Evolutionary conservation across 2,888 invertebrate genomes (phyloP).

Genomic region (Acronicta aceris): DNA sequence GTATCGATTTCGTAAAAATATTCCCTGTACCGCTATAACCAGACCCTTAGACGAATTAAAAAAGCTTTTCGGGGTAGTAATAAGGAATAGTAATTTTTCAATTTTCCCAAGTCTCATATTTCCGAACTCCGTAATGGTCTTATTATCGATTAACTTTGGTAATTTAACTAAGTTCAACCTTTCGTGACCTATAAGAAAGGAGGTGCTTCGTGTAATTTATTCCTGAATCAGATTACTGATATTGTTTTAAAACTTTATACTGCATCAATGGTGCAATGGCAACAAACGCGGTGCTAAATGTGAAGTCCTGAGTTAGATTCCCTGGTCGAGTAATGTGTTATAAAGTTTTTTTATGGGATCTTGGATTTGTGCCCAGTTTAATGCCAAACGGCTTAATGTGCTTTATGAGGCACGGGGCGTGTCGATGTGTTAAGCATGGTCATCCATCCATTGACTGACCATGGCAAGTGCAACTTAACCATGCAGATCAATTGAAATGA

Average conservation of each 20-base stretch:
- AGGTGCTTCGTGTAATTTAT: constrained; percentile 38
- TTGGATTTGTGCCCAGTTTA: too few species aligned
- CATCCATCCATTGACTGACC: too few species aligned
- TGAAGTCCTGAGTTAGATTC: too few species aligned
- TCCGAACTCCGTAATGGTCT: constrained; percentile 14
- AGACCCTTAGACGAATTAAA: constrained; percentile 16
- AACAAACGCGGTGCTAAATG: too few species aligned
- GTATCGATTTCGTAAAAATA: not conserved
- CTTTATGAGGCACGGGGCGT: too few species aligned
- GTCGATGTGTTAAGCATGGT: too few species aligned
- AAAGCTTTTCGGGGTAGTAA: not conserved
- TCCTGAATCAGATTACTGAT: constrained; percentile 37
- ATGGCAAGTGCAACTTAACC: too few species aligned
- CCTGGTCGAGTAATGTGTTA: too few species aligned
- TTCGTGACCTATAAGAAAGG: constrained; percentile 17
- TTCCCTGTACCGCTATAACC: not conserved
- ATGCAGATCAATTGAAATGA: too few species aligned
- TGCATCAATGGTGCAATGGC: too few species aligned
- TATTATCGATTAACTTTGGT: constrained; percentile 43
- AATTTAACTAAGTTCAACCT: constrained; percentile 37
- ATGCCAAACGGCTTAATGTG: too few species aligned
- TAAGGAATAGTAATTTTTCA: constrained; percentile 25
- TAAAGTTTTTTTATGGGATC: too few species aligned
- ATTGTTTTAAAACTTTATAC: constrained; percentile 18
- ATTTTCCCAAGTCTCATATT: constrained; percentile 37